Conservation (phyloP, 92 coral and sea anemone genomes). For the Porites divaricata region DNA sequence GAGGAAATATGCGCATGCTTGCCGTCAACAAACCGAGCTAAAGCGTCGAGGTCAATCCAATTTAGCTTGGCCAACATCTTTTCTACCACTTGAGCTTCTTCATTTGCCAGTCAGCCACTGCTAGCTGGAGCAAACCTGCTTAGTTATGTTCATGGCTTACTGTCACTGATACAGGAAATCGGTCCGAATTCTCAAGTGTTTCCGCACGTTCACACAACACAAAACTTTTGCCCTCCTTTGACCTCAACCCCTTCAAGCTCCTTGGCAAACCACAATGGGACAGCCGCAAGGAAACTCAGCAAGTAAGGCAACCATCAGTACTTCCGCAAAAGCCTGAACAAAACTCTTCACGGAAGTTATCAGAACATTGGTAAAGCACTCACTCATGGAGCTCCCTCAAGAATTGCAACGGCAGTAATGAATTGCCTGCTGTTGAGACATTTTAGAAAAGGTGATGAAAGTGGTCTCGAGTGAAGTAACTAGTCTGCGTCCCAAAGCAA, state of each 20-base stretch:
- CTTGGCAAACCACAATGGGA: constrained; percentile 26
- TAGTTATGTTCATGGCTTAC: constrained; percentile 23
- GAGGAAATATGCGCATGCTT: constrained; percentile 24
- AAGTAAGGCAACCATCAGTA: constrained; percentile 40
- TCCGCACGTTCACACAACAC: constrained; percentile 35
- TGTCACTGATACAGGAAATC: neutral
- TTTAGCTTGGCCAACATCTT: constrained; percentile 19
- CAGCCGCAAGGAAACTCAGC: constrained; percentile 21
- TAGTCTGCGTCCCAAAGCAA: constrained; percentile 39
- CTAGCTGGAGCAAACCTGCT: constrained; percentile 36
- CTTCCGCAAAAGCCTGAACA: constrained; percentile 36
- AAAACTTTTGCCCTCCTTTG: constrained; percentile 34
- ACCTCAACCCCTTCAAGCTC: constrained; percentile 31
- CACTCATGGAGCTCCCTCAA: constrained; percentile 54
- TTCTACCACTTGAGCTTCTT: constrained; percentile 39
- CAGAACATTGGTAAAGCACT: constrained; percentile 29
- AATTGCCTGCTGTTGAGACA: constrained; percentile 36
- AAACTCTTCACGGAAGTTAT: constrained; percentile 32
- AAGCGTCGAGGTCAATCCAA: too few relatives aligned
- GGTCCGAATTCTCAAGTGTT: constrained; percentile 18
- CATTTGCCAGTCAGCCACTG: constrained; percentile 35
- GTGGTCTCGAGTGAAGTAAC: constrained; percentile 37
- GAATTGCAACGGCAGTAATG: constrained; percentile 57
- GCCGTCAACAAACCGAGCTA: constrained; percentile 49
- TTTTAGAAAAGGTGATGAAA: constrained; percentile 11